A percentile compares a stretch with the other conserved stretches of the same genome.
Evolutionary conservation across 30 jellyfish, hydroid and myxozoan genomes (phyloP).

Genomic region (Hydractinia echinata): DNA sequence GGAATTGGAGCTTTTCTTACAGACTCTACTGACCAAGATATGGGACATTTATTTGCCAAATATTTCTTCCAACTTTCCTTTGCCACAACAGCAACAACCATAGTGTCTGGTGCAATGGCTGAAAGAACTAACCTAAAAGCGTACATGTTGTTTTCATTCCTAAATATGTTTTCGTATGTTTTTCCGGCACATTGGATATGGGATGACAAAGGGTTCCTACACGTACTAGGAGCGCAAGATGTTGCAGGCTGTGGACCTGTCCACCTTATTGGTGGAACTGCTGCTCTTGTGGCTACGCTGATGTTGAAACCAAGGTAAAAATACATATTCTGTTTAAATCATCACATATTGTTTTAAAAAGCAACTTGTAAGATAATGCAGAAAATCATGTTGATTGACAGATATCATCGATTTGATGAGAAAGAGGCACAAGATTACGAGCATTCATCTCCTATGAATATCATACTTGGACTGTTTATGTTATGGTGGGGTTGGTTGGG

Average conservation of each 20-base stretch:
- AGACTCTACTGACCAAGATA: slow-evolving; percentile 52
- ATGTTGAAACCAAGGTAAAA: slow-evolving; percentile 59
- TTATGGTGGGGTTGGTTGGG: slow-evolving; percentile 19
- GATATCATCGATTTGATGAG: neutral
- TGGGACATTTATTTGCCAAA: slow-evolving; percentile 28
- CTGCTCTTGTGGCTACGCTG: slow-evolving; percentile 79
- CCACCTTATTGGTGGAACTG: slow-evolving; percentile 76
- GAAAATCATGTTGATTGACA: neutral
- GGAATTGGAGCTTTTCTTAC: slow-evolving; percentile 55
- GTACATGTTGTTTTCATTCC: slow-evolving; percentile 66
- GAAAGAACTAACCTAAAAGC: slow-evolving; percentile 71
- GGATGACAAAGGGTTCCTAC: slow-evolving; percentile 72
- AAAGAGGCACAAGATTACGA: neutral
- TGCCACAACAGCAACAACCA: slow-evolving; percentile 93
- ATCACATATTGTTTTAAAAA: neutral
- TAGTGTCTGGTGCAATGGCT: slow-evolving; percentile 97
- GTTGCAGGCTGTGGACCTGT: slow-evolving; percentile 91
- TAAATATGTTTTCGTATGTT: slow-evolving; percentile 56
- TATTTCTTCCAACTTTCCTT: slow-evolving; percentile 77
- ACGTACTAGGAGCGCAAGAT: slow-evolving; percentile 67
- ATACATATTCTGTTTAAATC: neutral
- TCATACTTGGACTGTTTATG: slow-evolving; percentile 65
- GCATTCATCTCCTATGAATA: slow-evolving; percentile 71
- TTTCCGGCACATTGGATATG: slow-evolving; percentile 95
- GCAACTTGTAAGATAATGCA: neutral